Evolutionary conservation across 2,113 vertebrate genomes (phyloP).

Genomic region (Sus scrofa): T2T-Sscrofa CM000812.6:173904501-173905000

Average conservation of each 20-base stretch:
- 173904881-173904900: conserved; percentile 11
- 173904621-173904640: not conserved
- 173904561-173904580: not conserved
- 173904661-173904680: no score
- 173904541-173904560: not conserved
- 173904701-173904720: no score
- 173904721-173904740: no score
- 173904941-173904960: not conserved
- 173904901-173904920: not conserved
- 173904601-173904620: not conserved
- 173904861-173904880: not conserved
- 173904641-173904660: not conserved
- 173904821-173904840: no score
- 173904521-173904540: not conserved
- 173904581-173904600: not conserved
- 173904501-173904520: not conserved
- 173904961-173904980: not conserved
- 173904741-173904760: no score
- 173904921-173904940: not conserved
- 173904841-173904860: not conserved
- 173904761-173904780: no score
- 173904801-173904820: no score
- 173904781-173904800: no score
- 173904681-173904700: no score
- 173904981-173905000: not conserved